These are phyloP conservation scores for Flabesymbios commensalis DNA, from an alignment of 2,888 invertebrate species.

Conservation along the genomic window DNA sequence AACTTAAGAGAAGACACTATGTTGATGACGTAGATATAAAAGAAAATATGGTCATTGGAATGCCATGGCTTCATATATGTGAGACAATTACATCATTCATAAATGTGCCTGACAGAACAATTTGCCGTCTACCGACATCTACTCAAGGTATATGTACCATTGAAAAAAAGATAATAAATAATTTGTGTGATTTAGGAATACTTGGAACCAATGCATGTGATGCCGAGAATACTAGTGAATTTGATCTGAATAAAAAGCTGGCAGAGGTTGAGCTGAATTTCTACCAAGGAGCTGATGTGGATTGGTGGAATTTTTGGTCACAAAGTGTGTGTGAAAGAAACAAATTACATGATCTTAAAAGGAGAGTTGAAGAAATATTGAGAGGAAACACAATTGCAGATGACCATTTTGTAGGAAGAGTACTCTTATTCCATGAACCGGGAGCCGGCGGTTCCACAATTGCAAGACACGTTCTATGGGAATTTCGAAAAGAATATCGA, in stretches of 20 bases:
- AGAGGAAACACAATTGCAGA: constrained; percentile 20
- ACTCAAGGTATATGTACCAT: constrained; percentile 34
- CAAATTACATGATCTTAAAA: not conserved
- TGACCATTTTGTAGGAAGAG: constrained; percentile 27
- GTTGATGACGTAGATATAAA: too few relatives aligned
- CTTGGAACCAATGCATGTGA: constrained; percentile 33
- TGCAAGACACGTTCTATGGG: constrained; percentile 44
- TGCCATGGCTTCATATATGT: constrained; percentile 11
- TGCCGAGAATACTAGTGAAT: constrained; percentile 8
- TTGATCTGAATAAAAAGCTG: too few relatives aligned
- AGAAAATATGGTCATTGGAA: not conserved
- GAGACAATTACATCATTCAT: constrained; percentile 16
- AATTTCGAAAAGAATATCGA: constrained; percentile 34
- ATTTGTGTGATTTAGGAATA: constrained; percentile 38
- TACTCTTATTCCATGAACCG: constrained; percentile 42
- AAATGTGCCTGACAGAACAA: not conserved
- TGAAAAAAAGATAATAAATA: constrained; percentile 34
- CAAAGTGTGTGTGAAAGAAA: constrained; percentile 24
- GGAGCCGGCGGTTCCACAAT: constrained; percentile 46
- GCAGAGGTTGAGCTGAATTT: constrained; percentile 8
- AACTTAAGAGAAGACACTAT: not conserved
- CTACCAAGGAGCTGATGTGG: constrained; percentile 39
- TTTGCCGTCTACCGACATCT: constrained; percentile 36
- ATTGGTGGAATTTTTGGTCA: constrained; percentile 46
- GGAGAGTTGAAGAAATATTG: not conserved